These are phyloP conservation scores for Morpho helenor DNA, from an alignment of 2,888 invertebrate genomes.

Conservation along the genomic window DNA sequence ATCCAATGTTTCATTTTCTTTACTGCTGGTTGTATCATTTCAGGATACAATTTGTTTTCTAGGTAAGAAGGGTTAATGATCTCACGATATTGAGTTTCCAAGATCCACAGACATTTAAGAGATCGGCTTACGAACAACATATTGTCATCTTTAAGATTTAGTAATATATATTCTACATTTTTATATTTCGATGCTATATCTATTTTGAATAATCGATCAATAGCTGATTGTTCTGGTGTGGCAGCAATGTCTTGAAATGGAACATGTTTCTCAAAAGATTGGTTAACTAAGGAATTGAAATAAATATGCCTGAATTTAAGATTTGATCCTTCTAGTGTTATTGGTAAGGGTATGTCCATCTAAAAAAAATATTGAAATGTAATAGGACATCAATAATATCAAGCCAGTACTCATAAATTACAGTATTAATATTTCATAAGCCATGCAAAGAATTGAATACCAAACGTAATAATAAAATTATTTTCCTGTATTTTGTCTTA, in stretches of 20 bases:
- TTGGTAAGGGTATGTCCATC: constrained; percentile 34
- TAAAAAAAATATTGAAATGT: background rate
- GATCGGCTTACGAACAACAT: constrained; percentile 57
- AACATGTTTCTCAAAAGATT: constrained; percentile 26
- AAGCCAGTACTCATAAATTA: too few relatives aligned
- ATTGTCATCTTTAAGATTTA: constrained; percentile 48
- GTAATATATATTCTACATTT: constrained; percentile 45
- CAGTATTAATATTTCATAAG: too few relatives aligned
- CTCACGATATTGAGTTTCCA: constrained; percentile 35
- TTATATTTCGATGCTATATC: constrained; percentile 47
- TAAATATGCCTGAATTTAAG: constrained; percentile 44
- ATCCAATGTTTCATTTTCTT: constrained; percentile 51
- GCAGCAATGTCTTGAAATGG: constrained; percentile 26
- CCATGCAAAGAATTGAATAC: too few relatives aligned
- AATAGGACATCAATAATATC: too few relatives aligned
- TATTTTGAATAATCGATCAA: constrained; percentile 56
- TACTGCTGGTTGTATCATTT: constrained; percentile 50
- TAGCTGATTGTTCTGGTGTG: constrained; percentile 36
- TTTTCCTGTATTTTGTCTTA: too few relatives aligned
- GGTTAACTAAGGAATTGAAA: constrained; percentile 41
- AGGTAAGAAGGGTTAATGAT: constrained; percentile 51
- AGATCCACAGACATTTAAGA: constrained; percentile 49
- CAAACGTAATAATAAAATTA: too few relatives aligned
- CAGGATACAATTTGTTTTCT: constrained; percentile 45
- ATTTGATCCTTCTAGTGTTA: constrained; percentile 41